A percentile compares a stretch with the other conserved stretches of the same genome.
These are phyloP conservation scores for Ormyrus thymus DNA, from an alignment of 2,888 invertebrate species.

Conservation along the genomic window DNA sequence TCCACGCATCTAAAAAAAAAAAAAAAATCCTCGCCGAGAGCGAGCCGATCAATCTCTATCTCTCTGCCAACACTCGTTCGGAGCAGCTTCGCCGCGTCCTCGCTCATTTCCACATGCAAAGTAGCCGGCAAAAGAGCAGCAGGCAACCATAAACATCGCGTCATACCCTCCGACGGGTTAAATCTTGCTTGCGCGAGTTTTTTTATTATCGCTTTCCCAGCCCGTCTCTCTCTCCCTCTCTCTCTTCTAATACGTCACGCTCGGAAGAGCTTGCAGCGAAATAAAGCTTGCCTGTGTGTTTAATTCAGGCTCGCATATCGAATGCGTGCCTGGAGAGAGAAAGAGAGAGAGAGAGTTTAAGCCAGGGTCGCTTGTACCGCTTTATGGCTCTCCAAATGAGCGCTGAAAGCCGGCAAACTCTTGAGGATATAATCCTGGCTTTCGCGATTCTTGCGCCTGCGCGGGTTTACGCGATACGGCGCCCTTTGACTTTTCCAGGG, in stretches of 20 bases:
- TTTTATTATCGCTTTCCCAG: constrained; percentile 37
- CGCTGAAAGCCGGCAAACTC: constrained; percentile 71
- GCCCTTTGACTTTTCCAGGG: constrained; percentile 12
- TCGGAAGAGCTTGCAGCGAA: not conserved
- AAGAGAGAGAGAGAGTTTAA: constrained; percentile 24
- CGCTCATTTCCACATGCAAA: not conserved
- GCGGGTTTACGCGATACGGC: constrained; percentile 19
- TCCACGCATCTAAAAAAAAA: no score
- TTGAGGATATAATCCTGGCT: constrained; percentile 71
- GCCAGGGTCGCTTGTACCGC: constrained; percentile 56
- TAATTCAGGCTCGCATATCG: constrained; percentile 52
- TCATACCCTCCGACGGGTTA: not conserved
- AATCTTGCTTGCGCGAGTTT: constrained; percentile 30
- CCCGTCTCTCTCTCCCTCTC: not conserved
- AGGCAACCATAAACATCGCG: not conserved
- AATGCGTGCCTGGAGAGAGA: constrained; percentile 51
- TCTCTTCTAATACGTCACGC: constrained; percentile 26
- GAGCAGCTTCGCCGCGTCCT: not conserved
- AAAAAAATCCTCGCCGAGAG: no score
- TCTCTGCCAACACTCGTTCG: no score
- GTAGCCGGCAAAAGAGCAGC: not conserved
- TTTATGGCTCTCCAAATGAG: constrained; percentile 67
- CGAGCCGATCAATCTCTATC: no score
- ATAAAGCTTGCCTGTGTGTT: constrained; percentile 20
- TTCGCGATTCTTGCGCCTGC: constrained; percentile 56